Base-by-base conservation (phyloP, 2,888 invertebrate genomes). In the Taphrorychus bicolor region DNA sequence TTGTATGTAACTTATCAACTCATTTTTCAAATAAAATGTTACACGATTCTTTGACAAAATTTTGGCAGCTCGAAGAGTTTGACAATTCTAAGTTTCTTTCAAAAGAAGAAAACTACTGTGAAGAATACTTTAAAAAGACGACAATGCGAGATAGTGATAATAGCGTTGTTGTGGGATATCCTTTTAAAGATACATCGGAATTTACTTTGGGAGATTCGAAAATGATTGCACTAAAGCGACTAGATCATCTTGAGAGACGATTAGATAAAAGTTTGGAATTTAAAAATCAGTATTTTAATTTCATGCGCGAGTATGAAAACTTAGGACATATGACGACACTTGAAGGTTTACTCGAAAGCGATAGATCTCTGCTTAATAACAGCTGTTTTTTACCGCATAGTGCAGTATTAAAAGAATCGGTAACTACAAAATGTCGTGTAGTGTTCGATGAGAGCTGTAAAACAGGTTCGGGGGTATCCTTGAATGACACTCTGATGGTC, bases 311-410 rank as follows among this genome's bases (percentile, higher is more conserved):
- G 40, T 71, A 70, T 51, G 59, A 66, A 22, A 16, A 16, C 7
- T 40, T 71, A 7, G 51, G 41, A 0, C 71, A 70, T 24, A 71
- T 71, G 71, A n/a, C n/a, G n/a, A 61, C 70, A 7, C n/a, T 60
- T 9, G 22, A 58, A 21, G 16, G 45, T 18, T 40, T 22, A n/a
- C 11, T 48, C 49, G 48, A 42, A 9, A 42, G 9, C 9, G 18
- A 54, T 23, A 11, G 14, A n/a, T 54, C 54, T 9, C 22, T 14
- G 4, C 5, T 5, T n/a, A 54, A 14, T 54, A 9, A 11, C 5
- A 19, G 16, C n/a, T 57, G 24, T 24, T 63, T 51, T 49, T 63
- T 48, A 49, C 56, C 63, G 1, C 57, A 58, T 58, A 21, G 40
- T 19, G 42, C 59, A 42, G 65, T 66, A 2, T 52, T 66, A n/a